These are phyloP conservation scores for Cerceris rybyensis DNA, from an alignment of 2,888 invertebrate genomes.

Conservation along the genomic window DNA sequence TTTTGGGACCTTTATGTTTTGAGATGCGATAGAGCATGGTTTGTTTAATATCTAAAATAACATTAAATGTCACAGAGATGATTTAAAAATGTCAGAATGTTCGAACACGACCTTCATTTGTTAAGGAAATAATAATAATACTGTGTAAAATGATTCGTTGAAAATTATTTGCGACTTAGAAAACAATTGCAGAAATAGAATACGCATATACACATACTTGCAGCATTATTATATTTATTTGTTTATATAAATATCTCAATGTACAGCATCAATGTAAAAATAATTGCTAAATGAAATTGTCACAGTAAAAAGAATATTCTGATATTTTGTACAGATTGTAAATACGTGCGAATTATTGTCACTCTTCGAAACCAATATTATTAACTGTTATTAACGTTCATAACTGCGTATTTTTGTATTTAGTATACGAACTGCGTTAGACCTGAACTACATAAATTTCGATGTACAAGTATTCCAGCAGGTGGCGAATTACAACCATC, in stretches of 20 bases:
- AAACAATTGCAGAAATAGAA: not conserved
- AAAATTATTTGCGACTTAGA: not conserved
- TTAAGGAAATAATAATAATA: no score
- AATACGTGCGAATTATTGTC: no score
- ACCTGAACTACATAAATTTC: not conserved
- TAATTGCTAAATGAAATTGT: no score
- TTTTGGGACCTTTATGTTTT: slow-evolving; percentile 15
- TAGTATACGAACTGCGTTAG: no score
- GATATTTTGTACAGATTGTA: no score
- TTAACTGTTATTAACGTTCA: no score
- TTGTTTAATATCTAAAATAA: slow-evolving; percentile 41
- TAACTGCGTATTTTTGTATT: no score
- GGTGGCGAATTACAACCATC: not conserved
- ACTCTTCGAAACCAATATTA: no score
- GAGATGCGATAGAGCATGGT: slow-evolving; percentile 3
- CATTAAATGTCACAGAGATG: not conserved
- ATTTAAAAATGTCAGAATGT: no score
- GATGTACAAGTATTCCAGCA: not conserved
- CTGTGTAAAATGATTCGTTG: no score
- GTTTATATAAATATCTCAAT: not conserved
- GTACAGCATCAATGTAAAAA: not conserved
- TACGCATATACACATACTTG: slow-evolving; percentile 36
- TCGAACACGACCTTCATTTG: no score
- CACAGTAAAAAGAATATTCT: no score
- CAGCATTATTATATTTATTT: slow-evolving; percentile 31